Evolutionary conservation across 2,888 invertebrate genomes (phyloP), one percentile per base, ranked within the genome.

Genomic region (Sinelater perroti): DNA sequence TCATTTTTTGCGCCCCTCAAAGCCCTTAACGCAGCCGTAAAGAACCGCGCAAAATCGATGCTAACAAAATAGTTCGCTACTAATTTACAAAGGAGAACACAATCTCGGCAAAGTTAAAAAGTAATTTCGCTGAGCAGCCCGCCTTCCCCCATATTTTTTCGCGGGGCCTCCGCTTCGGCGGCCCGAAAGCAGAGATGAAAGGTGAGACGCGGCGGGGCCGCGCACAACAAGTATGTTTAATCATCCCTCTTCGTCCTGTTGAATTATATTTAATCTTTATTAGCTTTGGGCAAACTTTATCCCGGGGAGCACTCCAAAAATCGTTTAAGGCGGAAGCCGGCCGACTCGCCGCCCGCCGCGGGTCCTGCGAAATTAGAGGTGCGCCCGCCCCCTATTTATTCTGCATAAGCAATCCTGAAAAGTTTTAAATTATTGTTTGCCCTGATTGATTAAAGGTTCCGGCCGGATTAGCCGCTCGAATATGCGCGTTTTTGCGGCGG

Each of bases 201-300:
- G 31, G 2, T 11, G 8, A 1, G 10, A 11, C 20, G 31, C 33
- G 18, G 20, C 31, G 18, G 40, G 10, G 13, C 21, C 18, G 11
- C 7, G 20, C 10, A 30, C 14, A 31, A 51, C 30, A 45, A 45
- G 24, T 35, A 45, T 35, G 44, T 53, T 53, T 53, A 45, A 53
- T 53, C 44, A 35, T 35, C 36, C 28, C 45, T 44, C 35, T 53
- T 45, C 52, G 52, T 28, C 35, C 45, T 53, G 44, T 53, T 33
- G 26, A 53, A 53, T 53, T 53, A 35, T 20, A 45, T 53, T 45
- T 53, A 35, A 44, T 35, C 44, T 52, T 52, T 52, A 52, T 52
- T 52, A 52, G 42, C 51, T 52, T 31, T 52, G 42, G 33, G 52
- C 45, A 52, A 52, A 52, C 52, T 52, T 44, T 35, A 44, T 44